Evolutionary conservation across 2,113 vertebrate species (phyloP).

Genomic region (Girardinichthys multiradiatus): DNA sequence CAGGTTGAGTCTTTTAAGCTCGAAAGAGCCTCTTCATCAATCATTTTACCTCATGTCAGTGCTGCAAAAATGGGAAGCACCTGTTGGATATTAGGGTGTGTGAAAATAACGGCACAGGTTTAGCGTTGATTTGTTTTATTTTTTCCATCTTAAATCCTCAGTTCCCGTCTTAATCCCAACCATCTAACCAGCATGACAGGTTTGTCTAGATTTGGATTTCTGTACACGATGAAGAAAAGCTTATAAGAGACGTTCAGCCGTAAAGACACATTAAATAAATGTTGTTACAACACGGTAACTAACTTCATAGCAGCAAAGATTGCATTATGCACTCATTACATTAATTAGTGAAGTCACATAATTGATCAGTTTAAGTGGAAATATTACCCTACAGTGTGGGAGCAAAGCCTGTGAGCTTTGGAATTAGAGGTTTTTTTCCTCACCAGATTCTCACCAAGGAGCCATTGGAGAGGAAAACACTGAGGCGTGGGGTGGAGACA

Average conservation of each 20-base stretch:
- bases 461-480: not conserved
- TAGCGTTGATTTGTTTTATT: not conserved
- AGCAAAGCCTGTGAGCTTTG: not conserved
- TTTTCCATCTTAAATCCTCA: not conserved
- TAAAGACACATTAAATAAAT: not conserved
- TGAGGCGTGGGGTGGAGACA: not conserved
- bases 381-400: not conserved
- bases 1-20: constrained; percentile 39
- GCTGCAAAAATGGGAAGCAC: constrained; percentile 39
- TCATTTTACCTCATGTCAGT: constrained; percentile 21
- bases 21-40: constrained; percentile 53
- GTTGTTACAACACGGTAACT: not conserved
- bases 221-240: not conserved
- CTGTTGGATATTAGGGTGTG: constrained; percentile 38
- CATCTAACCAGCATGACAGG: not conserved
- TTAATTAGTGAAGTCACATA: not conserved
- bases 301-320: not conserved
- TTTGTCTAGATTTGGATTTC: not conserved
- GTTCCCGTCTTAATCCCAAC: not conserved
- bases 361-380: not conserved
- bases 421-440: not conserved
- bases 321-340: not conserved
- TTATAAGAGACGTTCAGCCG: not conserved
- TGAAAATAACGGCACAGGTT: not conserved
- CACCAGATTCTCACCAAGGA: not conserved